phyloP scores from a whole-genome alignment of 2,797 vertebrate species.

The Onychomys arenicola region DNA sequence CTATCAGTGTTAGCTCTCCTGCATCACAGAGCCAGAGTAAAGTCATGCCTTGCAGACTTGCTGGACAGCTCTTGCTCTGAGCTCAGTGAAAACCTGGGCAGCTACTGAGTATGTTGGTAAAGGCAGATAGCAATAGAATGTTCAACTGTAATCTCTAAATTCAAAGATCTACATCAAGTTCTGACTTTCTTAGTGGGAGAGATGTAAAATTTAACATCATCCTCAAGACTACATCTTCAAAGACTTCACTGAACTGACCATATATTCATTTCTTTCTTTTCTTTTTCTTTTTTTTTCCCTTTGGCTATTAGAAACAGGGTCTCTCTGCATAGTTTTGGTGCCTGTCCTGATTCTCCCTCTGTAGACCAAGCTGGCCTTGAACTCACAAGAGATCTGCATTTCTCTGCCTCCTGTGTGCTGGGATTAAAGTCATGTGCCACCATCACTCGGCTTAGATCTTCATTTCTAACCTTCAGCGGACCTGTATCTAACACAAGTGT shows the following conservation, averaged over 20 bases:
- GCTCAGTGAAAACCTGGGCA: not conserved
- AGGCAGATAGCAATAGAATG: not conserved
- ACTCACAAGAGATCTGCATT: no score
- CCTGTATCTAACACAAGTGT: not conserved
- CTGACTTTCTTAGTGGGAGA: not conserved
- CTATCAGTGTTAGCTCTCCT: not conserved
- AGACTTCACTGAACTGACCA: not conserved
- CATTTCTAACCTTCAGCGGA: not conserved
- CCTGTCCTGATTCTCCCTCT: no score
- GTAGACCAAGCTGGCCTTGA: no score
- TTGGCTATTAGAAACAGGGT: no score
- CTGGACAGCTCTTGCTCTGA: not conserved
- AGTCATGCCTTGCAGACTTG: not conserved
- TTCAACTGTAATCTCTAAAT: not conserved
- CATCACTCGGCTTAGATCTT: not conserved
- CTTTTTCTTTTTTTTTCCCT: no score
- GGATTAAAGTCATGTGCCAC: no score
- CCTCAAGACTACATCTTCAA: not conserved
- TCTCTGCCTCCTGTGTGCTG: no score
- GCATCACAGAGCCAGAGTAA: not conserved
- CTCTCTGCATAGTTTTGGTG: no score
- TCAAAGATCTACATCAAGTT: not conserved
- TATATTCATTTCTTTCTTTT: not conserved
- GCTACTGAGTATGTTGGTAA: not conserved
- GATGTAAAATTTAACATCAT: not conserved